These are phyloP conservation scores for Osmerus eperlanus DNA, from an alignment of 2,113 vertebrate species.

Conservation along the genomic window DNA sequence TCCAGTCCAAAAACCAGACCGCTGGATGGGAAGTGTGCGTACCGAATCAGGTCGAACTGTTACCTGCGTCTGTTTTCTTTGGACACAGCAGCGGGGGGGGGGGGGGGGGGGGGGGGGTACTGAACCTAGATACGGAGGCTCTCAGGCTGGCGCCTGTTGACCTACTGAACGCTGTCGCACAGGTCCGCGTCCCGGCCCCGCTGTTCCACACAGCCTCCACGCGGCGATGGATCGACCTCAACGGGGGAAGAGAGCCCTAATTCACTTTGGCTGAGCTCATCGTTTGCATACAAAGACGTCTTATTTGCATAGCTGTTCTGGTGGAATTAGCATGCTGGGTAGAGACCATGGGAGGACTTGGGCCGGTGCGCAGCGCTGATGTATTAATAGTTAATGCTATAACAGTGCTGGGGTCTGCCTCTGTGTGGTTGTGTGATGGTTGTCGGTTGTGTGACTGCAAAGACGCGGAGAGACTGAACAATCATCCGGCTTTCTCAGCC, in stretches of 20 bases:
- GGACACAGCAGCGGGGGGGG: too few species aligned
- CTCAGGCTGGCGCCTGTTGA: background rate
- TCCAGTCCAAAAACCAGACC: too few species aligned
- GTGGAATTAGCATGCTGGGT: conserved; percentile 64
- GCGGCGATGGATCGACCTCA: background rate
- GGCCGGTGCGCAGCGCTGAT: conserved; percentile 32
- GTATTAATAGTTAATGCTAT: conserved; percentile 41
- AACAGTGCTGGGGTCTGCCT: background rate
- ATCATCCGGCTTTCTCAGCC: conserved; percentile 7
- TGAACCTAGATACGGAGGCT: too few species aligned
- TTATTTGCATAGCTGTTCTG: conserved; percentile 55
- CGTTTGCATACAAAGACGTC: conserved; percentile 68
- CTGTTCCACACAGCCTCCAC: background rate
- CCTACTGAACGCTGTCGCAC: conserved; percentile 1
- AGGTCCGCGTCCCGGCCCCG: too few species aligned
- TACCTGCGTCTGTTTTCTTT: too few species aligned
- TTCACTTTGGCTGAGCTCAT: conserved; percentile 53
- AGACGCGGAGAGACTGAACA: background rate
- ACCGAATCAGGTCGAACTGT: too few species aligned
- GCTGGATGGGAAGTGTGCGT: too few species aligned
- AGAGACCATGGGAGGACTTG: conserved; percentile 43
- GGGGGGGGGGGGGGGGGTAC: too few species aligned
- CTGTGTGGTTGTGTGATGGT: background rate
- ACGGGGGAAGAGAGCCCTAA: conserved; percentile 42
- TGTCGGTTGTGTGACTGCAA: background rate